Base-by-base conservation (phyloP, 30 jellyfish, hydroid and myxozoan species). In the Pseudorhiza aurosa region DNA sequence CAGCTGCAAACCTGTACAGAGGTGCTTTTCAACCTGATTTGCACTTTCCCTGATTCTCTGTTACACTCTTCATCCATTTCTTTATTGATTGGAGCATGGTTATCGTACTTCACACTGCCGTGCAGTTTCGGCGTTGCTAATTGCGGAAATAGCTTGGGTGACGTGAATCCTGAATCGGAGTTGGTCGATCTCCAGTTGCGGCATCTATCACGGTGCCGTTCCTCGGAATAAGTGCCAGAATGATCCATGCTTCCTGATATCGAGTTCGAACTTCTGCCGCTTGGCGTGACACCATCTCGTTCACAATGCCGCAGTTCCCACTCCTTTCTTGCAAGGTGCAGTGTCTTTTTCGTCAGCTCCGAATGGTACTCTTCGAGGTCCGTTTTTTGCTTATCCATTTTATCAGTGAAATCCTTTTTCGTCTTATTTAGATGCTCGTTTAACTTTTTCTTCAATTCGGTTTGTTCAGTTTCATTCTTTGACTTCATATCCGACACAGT, bases 121-220 rank as follows among this genome's bases (percentile, higher is more conserved):
- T 14, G 10, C 0, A 53, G 0, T 53, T 53, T 53, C 24, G 67
- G 36, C 36, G 67, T 53, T 21, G 67, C 19, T 53, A 10, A 22
- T 4, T 21, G 35, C 17, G 35, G 24, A 4, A 4, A 3, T 15
- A 22, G 8, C 14, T 53, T 53, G 8, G 88, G 91, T 40, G 91
- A 79, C n/a, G 91, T 65, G 36, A 79, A 60, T 22, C 91, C 91
- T 9, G 91, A 79, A 79, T 79, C 91, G 8, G 91, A 79, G 49
- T 50, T 75, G 25, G 57, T 72, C 4, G 40, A 39, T 26, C 26
- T n/a, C n/a, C n/a, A n/a, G n/a, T n/a, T n/a, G n/a, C n/a, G n/a
- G n/a, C n/a, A n/a, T n/a, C n/a, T n/a, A n/a, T n/a, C n/a, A n/a
- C n/a, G n/a, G n/a, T n/a, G n/a, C n/a, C n/a, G n/a, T n/a, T n/a